Conservation (phyloP, 2,113 vertebrate species). For the Corynorhinus townsendii region DNA sequence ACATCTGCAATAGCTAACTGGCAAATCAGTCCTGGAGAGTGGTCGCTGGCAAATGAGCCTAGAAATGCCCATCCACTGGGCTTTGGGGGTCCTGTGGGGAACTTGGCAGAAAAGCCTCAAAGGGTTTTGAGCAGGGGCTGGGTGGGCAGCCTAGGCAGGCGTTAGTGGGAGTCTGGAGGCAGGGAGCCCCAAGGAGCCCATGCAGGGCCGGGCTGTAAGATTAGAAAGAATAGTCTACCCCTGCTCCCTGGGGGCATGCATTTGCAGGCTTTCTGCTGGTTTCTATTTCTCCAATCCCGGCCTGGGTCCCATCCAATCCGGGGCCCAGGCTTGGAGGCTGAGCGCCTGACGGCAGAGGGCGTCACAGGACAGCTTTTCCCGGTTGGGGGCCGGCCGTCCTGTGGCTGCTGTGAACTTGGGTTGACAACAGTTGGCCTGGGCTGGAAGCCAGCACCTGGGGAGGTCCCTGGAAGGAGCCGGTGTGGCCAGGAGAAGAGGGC, state of each 20-base stretch:
- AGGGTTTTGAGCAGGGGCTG: background rate
- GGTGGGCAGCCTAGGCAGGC: background rate
- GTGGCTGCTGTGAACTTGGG: background rate
- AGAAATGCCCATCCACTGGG: too few relatives aligned
- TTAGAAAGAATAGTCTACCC: background rate
- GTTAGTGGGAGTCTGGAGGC: background rate
- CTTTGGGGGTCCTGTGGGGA: background rate
- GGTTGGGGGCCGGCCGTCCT: background rate
- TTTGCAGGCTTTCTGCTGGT: background rate
- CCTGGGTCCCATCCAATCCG: background rate
- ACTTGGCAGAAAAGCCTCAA: background rate
- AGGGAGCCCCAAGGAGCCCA: background rate
- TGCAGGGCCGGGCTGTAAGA: background rate
- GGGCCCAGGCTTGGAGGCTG: background rate
- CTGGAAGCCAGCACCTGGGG: background rate
- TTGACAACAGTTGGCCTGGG: background rate
- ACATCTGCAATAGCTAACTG: background rate
- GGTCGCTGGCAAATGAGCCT: background rate
- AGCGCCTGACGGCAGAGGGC: constrained; percentile 34
- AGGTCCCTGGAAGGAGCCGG: background rate
- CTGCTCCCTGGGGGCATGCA: background rate
- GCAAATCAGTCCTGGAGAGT: background rate
- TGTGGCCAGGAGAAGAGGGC: background rate
- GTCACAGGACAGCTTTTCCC: constrained; percentile 70
- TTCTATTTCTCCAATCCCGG: background rate